Base-by-base conservation (phyloP, 2,113 vertebrate genomes). In the Micronisus gabar region DNA sequence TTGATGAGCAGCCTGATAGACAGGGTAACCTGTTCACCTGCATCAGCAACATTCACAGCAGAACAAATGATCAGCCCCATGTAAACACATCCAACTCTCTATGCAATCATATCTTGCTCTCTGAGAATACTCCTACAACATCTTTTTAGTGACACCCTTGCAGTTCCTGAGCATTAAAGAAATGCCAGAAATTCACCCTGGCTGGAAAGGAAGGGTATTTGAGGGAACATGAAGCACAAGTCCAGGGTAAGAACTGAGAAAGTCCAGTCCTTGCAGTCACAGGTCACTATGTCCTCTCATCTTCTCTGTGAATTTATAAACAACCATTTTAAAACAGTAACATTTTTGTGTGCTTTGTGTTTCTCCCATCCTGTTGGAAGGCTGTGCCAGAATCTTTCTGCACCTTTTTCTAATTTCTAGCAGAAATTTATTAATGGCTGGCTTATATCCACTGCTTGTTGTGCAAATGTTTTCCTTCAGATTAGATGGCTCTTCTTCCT, bases 371-470 rank as follows among this genome's bases (percentile, higher is more conserved):
- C 91, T 89, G 81, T 81, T 81, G 86, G 65, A 75, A 79, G 62
- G n/a, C 73, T 63, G 52, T 84, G 94, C 93, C 93, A 89, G 86
- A 93, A 91, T 91, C 78, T 96, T 95, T 93, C 95, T 71, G 61
- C 95, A 87, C 95, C 94, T 86, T 96, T 93, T 97, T 89, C 86
- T 94, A 59, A 91, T 96, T 96, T 94, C 86, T 94, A 89, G 61
- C 65, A 84, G 86, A 81, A 93, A 89, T 95, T 91, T 95, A 78
- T 97, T 96, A 95, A 96, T 78, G 61, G 56, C 61, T 97, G 94
- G 86, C 81, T 79, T 79, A 30, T 43, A 36, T 81, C 86, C 91
- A 63, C 61, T 59, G 43, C 83, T 96, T 74, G 53, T 94, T 95
- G 86, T 96, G 76, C 61, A 84, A 81, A 89, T 87, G 76, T 94